phyloP scores from a whole-genome alignment of 2,888 invertebrate species.

The Leptinotarsa peninsularis region DNA sequence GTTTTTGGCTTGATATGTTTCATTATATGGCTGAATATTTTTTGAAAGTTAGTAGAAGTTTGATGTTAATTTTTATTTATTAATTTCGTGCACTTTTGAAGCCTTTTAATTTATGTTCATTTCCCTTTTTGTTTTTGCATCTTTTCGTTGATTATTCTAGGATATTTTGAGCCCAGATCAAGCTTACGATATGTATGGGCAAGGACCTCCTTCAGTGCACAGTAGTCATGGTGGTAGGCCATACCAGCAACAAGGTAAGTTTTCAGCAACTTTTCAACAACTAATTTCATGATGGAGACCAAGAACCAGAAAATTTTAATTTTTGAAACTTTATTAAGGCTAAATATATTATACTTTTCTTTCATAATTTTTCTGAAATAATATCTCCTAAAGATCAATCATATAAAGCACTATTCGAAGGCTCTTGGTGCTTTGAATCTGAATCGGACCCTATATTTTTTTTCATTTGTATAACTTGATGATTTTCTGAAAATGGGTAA shows the following conservation, averaged over 20 bases:
- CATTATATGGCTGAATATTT: slow-evolving; percentile 5
- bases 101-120: neutral
- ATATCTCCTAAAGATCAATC: too few relatives aligned
- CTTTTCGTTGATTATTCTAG: slow-evolving; percentile 69
- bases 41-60: neutral
- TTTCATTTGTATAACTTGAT: too few relatives aligned
- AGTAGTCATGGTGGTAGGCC: slow-evolving; percentile 82
- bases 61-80: slow-evolving; percentile 36
- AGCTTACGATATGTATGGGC: slow-evolving; percentile 93
- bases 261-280: slow-evolving; percentile 25
- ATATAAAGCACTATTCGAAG: too few relatives aligned
- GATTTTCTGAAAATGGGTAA: too few relatives aligned
- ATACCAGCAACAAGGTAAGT: slow-evolving; percentile 88
- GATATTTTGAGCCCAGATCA: slow-evolving; percentile 93
- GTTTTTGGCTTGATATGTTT: neutral
- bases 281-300: slow-evolving; percentile 23
- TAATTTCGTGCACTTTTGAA: slow-evolving; percentile 7
- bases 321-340: neutral
- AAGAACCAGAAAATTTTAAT: neutral
- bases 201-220: slow-evolving; percentile 89
- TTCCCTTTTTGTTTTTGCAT: slow-evolving; percentile 49
- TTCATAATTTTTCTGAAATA: too few relatives aligned
- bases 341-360: too few relatives aligned
- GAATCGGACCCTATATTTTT: too few relatives aligned
- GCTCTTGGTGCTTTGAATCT: too few relatives aligned